Percentiles rank a stretch among this genome's conserved stretches.
Evolutionary conservation across 2,113 vertebrate genomes (phyloP).

Genomic region (Sprattus sprattus): DNA sequence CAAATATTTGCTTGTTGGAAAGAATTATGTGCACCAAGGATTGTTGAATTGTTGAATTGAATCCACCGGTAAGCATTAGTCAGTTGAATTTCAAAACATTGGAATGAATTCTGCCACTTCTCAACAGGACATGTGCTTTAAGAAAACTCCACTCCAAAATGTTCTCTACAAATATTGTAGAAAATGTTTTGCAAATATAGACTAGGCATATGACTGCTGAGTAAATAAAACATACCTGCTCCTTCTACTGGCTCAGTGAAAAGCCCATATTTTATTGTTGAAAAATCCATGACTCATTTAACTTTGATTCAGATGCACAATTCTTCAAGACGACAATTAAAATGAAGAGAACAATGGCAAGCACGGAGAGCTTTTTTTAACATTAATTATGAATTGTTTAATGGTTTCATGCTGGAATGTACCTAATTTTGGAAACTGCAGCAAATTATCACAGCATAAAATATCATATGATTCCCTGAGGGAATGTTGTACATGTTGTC

Average conservation of each 20-base stretch:
- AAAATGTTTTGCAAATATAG: not conserved
- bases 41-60: constrained; percentile 54
- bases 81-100: constrained; percentile 38
- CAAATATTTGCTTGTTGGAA: constrained; percentile 64
- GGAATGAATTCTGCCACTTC: not conserved
- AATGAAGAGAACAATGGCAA: not conserved
- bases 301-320: not conserved
- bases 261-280: not conserved
- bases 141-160: not conserved
- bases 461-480: not conserved
- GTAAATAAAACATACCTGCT: not conserved
- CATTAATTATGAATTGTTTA: not conserved
- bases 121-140: too few species aligned
- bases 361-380: not conserved
- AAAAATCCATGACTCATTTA: not conserved
- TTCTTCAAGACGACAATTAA: not conserved
- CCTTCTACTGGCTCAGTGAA: not conserved
- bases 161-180: not conserved
- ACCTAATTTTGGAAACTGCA: not conserved
- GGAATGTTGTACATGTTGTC: not conserved
- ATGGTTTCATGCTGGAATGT: not conserved
- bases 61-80: constrained; percentile 46
- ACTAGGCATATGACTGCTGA: too few species aligned
- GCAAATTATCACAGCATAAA: not conserved
- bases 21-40: constrained; percentile 52